A percentile compares a stretch with the other conserved stretches of the same genome.
Evolutionary conservation across 2,113 vertebrate species (phyloP).

Genomic region (Addax nasomaculatus): DNA sequence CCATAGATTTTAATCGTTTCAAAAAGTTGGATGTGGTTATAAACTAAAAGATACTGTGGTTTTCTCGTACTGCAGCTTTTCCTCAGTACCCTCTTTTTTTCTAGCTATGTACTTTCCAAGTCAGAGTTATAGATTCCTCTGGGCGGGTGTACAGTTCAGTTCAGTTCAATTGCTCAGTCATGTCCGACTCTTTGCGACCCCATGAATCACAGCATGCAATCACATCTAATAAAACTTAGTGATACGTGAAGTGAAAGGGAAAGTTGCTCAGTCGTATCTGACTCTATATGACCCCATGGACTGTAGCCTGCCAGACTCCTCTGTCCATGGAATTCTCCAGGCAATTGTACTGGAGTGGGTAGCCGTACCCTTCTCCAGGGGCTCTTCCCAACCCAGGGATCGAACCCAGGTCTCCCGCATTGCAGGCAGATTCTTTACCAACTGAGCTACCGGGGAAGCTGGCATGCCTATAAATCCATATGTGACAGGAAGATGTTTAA

Average conservation of each 20-base stretch:
- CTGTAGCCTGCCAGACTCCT: not conserved
- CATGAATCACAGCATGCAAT: not conserved
- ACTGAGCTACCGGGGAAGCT: not conserved
- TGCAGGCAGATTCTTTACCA: not conserved
- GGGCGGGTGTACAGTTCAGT: not conserved
- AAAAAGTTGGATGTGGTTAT: not conserved
- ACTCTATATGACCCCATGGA: not conserved
- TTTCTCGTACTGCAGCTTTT: not conserved
- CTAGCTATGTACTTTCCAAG: not conserved
- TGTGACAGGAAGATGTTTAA: not conserved
- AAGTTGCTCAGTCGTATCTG: not conserved
- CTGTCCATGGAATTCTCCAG: not conserved
- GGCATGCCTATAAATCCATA: not conserved
- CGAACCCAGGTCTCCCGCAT: accelerated
- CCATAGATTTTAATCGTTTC: not conserved
- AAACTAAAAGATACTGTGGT: not conserved
- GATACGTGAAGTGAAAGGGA: not conserved
- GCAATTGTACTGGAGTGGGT: not conserved
- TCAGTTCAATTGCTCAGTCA: too few relatives aligned
- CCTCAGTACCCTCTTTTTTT: not conserved
- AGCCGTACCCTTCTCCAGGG: not conserved
- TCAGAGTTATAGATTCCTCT: not conserved
- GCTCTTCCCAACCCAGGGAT: not conserved
- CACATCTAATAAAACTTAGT: not conserved
- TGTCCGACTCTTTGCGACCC: too few relatives aligned